Conservation (phyloP, 30 jellyfish, hydroid and myxozoan species). For the Turritopsis rubra region DNA sequence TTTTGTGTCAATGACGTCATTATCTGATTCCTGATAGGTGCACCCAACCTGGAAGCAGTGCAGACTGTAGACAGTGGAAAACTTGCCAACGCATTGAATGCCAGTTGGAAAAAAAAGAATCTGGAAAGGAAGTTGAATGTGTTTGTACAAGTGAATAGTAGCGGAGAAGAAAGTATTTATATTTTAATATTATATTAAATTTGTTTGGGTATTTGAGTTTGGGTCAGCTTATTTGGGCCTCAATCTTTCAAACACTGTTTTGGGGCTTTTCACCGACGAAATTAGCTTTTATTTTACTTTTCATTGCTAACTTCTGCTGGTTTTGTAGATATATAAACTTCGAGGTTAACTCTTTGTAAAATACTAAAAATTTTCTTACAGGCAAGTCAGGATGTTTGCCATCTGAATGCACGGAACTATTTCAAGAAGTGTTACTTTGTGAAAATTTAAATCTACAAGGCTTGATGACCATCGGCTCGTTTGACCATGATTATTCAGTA, state of each 20-base stretch:
- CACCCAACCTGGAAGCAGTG: conserved; percentile 58
- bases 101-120: conserved; percentile 58
- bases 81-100: conserved; percentile 74
- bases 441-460: conserved; percentile 60
- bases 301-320: no score
- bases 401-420: conserved; percentile 27
- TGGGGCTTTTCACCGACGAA: no score
- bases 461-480: conserved; percentile 79
- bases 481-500: conserved; percentile 22
- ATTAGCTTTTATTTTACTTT: no score
- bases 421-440: conserved; percentile 42
- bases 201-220: no score
- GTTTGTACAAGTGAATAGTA: conserved; percentile 80
- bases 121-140: conserved; percentile 34
- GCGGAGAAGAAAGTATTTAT: conserved; percentile 91
- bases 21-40: conserved; percentile 31
- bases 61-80: conserved; percentile 80
- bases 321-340: no score
- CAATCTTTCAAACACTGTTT: no score
- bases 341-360: no score
- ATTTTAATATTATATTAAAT: no score
- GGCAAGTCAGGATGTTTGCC: conserved; percentile 77
- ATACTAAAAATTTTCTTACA: conserved; percentile 11
- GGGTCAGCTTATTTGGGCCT: not conserved
- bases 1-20: not conserved